Base-by-base conservation (phyloP, 2,113 vertebrate species). In the Progne subis region DNA sequence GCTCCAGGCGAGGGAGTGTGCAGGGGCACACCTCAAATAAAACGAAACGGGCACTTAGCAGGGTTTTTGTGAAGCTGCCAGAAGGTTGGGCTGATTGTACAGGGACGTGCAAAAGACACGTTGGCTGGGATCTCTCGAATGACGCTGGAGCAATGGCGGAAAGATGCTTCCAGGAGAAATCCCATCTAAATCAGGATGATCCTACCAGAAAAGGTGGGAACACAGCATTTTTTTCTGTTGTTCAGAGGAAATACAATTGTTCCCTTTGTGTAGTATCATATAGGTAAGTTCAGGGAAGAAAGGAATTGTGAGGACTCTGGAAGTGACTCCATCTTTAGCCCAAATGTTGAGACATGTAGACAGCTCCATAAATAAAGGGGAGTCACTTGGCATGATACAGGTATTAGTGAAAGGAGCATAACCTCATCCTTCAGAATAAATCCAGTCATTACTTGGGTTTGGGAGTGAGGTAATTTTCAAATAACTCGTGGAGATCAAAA, bases 351-450 rank as follows among this genome's bases (percentile, higher is more conserved):
- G 94, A 86, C 13, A 43, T 46, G n/a, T 41, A 63, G 75, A 57
- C 74, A 71, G 69, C 76, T 90, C 70, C 70, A 92, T 92, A 95
- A 95, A 96, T 92, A 91, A 94, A 49, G 53, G 67, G 71, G 75
- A 94, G 60, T 52, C 0, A 1, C 60, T 81, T 80, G 86, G 78
- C 79, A 55, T 86, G 79, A 67, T 81, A 55, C 7, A 74, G 85
- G 44, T 93, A 92, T 86, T 93, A 90, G 92, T 94, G 92, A 94
- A 89, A 89, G 77, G 50, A 82, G 52, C 52, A 92, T 94, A 89
- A 89, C 90, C 81, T 94, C 94, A 96, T 92, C 92, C 86, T 96
- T 93, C 60, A 63, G 61, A 55, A 92, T 61, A 92, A 92, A 94
- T 87, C 72, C 95, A 86, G 83, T 52, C 71, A 88, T 79, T 91